Percentiles rank a stretch among this genome's conserved stretches.
phyloP scores from a whole-genome alignment of 2,888 invertebrate genomes.

The Formica aserva region DNA sequence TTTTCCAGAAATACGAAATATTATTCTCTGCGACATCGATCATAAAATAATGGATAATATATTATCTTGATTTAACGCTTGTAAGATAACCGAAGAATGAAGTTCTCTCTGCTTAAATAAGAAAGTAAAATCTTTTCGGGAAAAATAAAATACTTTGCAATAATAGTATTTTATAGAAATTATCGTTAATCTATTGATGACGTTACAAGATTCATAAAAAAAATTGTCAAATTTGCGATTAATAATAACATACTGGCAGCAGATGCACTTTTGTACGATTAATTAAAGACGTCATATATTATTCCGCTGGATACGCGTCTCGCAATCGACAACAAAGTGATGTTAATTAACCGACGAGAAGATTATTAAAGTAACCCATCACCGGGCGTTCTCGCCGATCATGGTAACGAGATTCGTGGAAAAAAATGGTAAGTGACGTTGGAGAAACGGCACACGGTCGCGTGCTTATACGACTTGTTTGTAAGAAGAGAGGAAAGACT shows the following conservation, averaged over 20 bases:
- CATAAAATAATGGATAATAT: not conserved
- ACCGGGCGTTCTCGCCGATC: conserved; percentile 76
- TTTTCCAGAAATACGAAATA: not conserved
- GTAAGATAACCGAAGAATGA: not conserved
- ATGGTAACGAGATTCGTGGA: conserved; percentile 83
- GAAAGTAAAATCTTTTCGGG: not conserved
- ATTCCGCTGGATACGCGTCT: conserved; percentile 45
- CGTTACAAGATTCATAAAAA: not conserved
- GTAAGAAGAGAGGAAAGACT: conserved; percentile 54
- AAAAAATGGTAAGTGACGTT: conserved; percentile 80
- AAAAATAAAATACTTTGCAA: not conserved
- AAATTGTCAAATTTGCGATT: not conserved
- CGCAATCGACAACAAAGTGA: conserved; percentile 75
- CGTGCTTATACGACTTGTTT: conserved; percentile 63
- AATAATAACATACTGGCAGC: too few relatives aligned
- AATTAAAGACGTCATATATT: conserved; percentile 23
- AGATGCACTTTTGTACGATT: not conserved
- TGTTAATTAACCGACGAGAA: conserved; percentile 79
- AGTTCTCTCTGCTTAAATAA: not conserved
- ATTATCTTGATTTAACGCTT: not conserved
- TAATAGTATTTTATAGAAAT: not conserved
- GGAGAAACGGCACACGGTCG: conserved; percentile 71
- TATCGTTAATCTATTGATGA: not conserved
- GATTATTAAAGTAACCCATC: conserved; percentile 75
- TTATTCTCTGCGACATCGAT: not conserved